Conservation (phyloP, 2,888 invertebrate species). For the Lordiphosa fenestrarum region DNA sequence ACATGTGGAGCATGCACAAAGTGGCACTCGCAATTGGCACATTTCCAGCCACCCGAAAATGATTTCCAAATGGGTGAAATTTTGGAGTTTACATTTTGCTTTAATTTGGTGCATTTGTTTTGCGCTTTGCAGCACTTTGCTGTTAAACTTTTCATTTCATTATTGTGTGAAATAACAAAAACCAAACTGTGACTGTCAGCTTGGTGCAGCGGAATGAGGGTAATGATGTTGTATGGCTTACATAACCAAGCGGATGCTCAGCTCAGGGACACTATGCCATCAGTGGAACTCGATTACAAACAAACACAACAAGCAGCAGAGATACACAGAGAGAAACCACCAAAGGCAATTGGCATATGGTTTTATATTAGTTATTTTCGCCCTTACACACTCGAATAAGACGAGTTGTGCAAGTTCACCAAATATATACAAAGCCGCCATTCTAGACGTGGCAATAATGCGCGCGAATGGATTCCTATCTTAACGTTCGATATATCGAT, state of each 20-base stretch:
- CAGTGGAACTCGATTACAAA: constrained; percentile 25
- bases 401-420: no score
- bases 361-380: no score
- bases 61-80: constrained; percentile 4
- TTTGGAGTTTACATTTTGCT: constrained; percentile 31
- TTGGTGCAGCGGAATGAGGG: background rate
- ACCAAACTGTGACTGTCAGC: background rate
- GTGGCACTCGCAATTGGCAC: constrained; percentile 52
- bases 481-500: no score
- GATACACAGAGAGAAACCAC: background rate
- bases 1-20: constrained; percentile 6
- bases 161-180: constrained; percentile 34
- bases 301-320: constrained; percentile 9
- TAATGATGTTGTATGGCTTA: constrained; percentile 19
- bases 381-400: no score
- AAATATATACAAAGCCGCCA: no score
- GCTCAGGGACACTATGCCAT: constrained; percentile 33
- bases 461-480: no score
- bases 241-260: constrained; percentile 42
- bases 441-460: no score
- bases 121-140: constrained; percentile 50
- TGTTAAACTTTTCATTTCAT: constrained; percentile 63
- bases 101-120: constrained; percentile 42
- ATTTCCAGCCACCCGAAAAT: constrained; percentile 39
- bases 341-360: background rate